Evolutionary conservation across 2,888 invertebrate species (phyloP).

Genomic region (Stenotaenia linearis): DNA sequence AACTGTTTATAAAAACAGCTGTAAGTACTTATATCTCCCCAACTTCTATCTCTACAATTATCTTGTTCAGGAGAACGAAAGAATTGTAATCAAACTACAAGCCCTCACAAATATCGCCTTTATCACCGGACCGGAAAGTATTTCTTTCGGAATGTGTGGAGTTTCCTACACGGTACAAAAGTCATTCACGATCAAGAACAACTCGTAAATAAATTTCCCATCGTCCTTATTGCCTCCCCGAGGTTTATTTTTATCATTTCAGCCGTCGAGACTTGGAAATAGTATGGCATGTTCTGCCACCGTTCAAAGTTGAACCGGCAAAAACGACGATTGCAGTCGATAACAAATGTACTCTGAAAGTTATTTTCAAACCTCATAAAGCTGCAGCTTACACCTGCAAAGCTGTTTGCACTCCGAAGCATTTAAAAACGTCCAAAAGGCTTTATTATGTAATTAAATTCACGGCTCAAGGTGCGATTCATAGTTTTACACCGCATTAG

Average conservation of each 20-base stretch:
- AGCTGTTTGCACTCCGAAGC: neutral
- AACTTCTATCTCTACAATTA: neutral
- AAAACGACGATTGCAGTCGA: neutral
- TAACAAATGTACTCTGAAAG: neutral
- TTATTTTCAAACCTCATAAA: neutral
- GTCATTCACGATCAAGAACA: neutral
- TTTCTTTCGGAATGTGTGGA: neutral
- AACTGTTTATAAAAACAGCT: conserved; percentile 17
- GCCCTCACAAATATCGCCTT: neutral
- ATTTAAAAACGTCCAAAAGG: neutral
- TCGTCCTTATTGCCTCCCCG: no score
- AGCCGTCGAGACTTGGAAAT: neutral
- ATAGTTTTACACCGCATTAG: neutral
- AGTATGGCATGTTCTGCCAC: neutral
- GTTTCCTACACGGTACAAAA: neutral
- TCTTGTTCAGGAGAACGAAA: neutral
- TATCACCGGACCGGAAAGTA: neutral
- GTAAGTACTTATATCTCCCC: neutral
- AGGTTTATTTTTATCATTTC: no score
- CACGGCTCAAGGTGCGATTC: neutral
- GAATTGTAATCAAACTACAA: neutral
- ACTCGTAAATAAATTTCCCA: neutral
- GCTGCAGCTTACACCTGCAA: neutral
- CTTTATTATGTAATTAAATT: neutral
- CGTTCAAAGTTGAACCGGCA: neutral